Evolutionary conservation across 2,888 invertebrate species (phyloP).

Genomic region (Patella pellucida): DNA sequence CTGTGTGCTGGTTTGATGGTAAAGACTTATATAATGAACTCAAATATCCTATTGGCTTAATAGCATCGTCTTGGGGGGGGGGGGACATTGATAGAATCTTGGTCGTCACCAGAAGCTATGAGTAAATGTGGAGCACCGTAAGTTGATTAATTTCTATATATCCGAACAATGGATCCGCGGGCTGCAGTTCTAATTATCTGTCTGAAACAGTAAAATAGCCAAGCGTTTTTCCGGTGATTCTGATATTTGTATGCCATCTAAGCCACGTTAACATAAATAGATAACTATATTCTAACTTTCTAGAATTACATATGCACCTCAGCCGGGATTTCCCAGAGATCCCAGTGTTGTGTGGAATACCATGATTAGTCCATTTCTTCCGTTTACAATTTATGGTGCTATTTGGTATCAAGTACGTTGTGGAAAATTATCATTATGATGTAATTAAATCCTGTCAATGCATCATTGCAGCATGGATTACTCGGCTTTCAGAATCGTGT

Average conservation of each 20-base stretch:
- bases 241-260: too few species aligned
- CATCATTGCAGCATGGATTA: too few species aligned
- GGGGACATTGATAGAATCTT: conserved; percentile 48
- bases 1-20: conserved; percentile 59
- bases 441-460: too few species aligned
- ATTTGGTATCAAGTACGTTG: conserved; percentile 43
- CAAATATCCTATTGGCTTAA: conserved; percentile 49
- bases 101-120: conserved; percentile 47
- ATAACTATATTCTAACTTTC: too few species aligned
- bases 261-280: too few species aligned
- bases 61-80: conserved; percentile 46
- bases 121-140: conserved; percentile 29
- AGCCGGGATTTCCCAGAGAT: not conserved
- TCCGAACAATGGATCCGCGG: too few species aligned
- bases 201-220: too few species aligned
- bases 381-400: conserved; percentile 41
- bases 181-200: too few species aligned
- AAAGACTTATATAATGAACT: conserved; percentile 43
- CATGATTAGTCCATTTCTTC: conserved; percentile 47
- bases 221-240: too few species aligned
- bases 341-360: conserved; percentile 41
- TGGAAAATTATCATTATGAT: too few species aligned
- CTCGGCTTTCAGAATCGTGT: too few species aligned
- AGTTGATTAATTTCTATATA: too few species aligned
- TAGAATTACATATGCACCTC: not conserved